These are phyloP conservation scores for Thamnophis sirtalis DNA, from an alignment of 2,113 vertebrate genomes.

Conservation along the genomic window DNA sequence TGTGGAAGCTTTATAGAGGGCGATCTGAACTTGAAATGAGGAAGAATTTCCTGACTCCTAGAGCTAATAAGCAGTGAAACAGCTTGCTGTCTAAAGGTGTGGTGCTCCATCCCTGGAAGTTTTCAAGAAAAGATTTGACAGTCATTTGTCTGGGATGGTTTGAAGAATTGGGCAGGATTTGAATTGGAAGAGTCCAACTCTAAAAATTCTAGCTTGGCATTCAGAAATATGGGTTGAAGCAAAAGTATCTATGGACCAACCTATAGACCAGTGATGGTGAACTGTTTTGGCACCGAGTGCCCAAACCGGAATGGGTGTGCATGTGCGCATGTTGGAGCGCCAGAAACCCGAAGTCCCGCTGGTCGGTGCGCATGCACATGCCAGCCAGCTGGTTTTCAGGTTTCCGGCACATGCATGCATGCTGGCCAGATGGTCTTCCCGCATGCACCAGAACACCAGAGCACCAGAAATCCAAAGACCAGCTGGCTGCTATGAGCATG, in stretches of 20 bases:
- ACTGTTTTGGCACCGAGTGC: too few species aligned
- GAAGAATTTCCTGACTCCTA: background rate
- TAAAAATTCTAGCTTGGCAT: background rate
- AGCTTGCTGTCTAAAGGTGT: background rate
- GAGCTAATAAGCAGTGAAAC: background rate
- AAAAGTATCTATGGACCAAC: background rate
- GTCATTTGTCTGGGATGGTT: background rate
- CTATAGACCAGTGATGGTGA: too few species aligned
- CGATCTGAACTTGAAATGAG: background rate
- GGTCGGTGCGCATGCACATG: too few species aligned
- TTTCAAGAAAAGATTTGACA: background rate
- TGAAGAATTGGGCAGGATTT: background rate
- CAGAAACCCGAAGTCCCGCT: too few species aligned
- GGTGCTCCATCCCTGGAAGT: background rate
- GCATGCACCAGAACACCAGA: too few species aligned
- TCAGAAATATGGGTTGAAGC: background rate
- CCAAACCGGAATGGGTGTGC: too few species aligned
- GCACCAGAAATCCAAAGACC: too few species aligned
- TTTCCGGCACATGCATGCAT: too few species aligned
- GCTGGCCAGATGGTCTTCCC: too few species aligned
- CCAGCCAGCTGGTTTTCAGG: too few species aligned
- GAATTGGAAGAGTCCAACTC: background rate
- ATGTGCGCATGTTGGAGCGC: too few species aligned
- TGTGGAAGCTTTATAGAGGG: background rate
- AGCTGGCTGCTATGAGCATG: too few species aligned